Conservation (phyloP, 1,140 invertebrate genomes). For the Hirudo medicinalis region DNA sequence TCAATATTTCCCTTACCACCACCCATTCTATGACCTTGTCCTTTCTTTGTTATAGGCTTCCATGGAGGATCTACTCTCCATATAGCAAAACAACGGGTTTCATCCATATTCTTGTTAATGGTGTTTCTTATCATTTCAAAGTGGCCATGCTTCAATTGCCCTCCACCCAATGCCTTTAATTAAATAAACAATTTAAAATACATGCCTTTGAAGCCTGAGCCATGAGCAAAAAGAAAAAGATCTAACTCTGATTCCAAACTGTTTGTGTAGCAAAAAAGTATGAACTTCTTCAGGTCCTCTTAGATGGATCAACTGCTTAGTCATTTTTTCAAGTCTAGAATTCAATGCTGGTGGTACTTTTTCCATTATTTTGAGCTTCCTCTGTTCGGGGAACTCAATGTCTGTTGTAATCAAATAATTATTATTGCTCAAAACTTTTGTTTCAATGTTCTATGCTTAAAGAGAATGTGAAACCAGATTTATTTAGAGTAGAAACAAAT, state of each 20-base stretch:
- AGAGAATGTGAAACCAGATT: no score
- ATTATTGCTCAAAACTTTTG: no score
- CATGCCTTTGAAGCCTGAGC: not conserved
- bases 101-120: constrained; percentile 61
- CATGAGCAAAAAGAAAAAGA: constrained; percentile 12
- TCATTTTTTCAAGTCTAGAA: constrained; percentile 53
- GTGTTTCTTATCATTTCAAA: constrained; percentile 73
- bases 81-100: constrained; percentile 69
- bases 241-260: constrained; percentile 76
- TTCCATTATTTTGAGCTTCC: constrained; percentile 29
- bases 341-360: constrained; percentile 28
- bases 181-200: constrained; percentile 17
- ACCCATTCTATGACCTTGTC: constrained; percentile 78
- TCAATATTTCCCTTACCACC: constrained; percentile 89
- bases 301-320: constrained; percentile 64
- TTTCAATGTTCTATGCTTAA: no score
- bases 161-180: constrained; percentile 59
- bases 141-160: constrained; percentile 61
- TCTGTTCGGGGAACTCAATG: constrained; percentile 33
- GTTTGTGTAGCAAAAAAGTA: constrained; percentile 67
- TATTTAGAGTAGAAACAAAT: no score
- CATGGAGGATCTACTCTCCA: constrained; percentile 88
- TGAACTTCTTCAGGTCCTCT: constrained; percentile 74
- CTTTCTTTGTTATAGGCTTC: constrained; percentile 83
- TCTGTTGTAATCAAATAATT: constrained; percentile 26